Evolutionary conservation across 2,888 invertebrate species (phyloP).

Genomic region (Drosophila pseudotakahashii): DNA sequence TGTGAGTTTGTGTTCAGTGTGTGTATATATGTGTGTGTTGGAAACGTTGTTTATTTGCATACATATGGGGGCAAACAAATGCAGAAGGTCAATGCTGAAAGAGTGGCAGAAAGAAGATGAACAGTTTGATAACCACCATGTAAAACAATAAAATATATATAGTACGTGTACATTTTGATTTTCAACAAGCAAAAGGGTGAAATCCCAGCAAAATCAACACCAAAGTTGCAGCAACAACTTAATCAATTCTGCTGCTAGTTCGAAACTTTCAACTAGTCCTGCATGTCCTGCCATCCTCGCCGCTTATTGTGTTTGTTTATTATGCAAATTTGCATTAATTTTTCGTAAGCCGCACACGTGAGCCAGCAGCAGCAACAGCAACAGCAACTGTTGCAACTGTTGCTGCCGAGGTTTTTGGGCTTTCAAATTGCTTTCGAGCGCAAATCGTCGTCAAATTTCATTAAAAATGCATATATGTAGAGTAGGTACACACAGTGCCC

Average conservation of each 20-base stretch:
- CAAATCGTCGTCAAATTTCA: slow-evolving; percentile 54
- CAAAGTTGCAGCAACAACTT: slow-evolving; percentile 36
- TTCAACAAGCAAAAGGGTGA: neutral
- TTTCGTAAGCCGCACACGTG: slow-evolving; percentile 65
- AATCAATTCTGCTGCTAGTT: slow-evolving; percentile 30
- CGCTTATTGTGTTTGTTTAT: slow-evolving; percentile 72
- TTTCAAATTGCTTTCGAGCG: slow-evolving; percentile 59
- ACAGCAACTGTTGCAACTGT: slow-evolving; percentile 56
- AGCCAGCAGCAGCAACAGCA: slow-evolving; percentile 30
- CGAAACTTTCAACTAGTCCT: slow-evolving; percentile 57
- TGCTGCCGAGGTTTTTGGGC: slow-evolving; percentile 43
- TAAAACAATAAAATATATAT: slow-evolving; percentile 23
- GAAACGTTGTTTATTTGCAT: slow-evolving; percentile 32
- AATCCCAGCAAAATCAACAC: slow-evolving; percentile 10
- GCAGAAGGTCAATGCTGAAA: slow-evolving; percentile 35
- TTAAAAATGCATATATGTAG: slow-evolving; percentile 55
- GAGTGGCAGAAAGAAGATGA: slow-evolving; percentile 15
- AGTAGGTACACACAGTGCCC: slow-evolving; percentile 15
- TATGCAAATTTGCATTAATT: slow-evolving; percentile 78
- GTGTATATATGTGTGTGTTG: slow-evolving; percentile 3
- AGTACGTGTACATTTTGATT: neutral
- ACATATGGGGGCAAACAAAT: slow-evolving; percentile 38
- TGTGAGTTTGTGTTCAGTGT: neutral
- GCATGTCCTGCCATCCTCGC: slow-evolving; percentile 47
- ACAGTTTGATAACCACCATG: slow-evolving; percentile 26